Evolutionary conservation across 2,113 vertebrate genomes (phyloP), one percentile per base, ranked within the genome.

Genomic region (Dendropsophus ebraccatus): DNA sequence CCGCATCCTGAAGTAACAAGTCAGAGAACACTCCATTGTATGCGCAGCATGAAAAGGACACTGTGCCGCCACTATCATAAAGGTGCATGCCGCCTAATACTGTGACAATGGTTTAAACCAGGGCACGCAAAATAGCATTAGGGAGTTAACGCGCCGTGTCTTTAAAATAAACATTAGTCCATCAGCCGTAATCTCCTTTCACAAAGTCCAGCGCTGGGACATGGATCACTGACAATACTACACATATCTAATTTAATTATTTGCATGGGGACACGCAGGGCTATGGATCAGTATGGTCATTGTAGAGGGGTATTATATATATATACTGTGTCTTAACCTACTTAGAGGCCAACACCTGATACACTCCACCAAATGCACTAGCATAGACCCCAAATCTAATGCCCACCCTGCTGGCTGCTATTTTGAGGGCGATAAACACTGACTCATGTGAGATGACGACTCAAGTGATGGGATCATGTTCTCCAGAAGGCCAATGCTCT

Each of bases 101-200:
- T 0, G 16, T 7, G 19, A 49, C n/a, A 23, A n/a, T 23, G 37
- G 9, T 65, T 45, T 47, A 81, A 65, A 81, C 62, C 32, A 45
- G 16, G 62, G 14, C 28, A 69, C 50, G 37, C n/a, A 54, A 73
- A 52, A 50, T 21, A 73, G 62, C 47, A 83, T 49, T 69, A 19
- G 17, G 47, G 28, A 70, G 35, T 54, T 35, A 19, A 56, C 19
- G 47, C 41, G 54, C 81, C 30, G 25, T n/a, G 28, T 35, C 49
- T 67, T 83, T 72, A 72, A 56, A 83, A 83, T 41, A 83, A 83
- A 83, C 49, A 82, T 54, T 30, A 82, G 65, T 49, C 78, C 35
- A 81, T 62, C 17, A 35, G 41, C 19, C 21, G 65, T 72, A 67
- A 72, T 83, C 76, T 78, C 47, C 30, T 72, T 72, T 72, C 62